Base-by-base conservation (phyloP, 2,888 invertebrate genomes). In the Netelia virgata region DNA sequence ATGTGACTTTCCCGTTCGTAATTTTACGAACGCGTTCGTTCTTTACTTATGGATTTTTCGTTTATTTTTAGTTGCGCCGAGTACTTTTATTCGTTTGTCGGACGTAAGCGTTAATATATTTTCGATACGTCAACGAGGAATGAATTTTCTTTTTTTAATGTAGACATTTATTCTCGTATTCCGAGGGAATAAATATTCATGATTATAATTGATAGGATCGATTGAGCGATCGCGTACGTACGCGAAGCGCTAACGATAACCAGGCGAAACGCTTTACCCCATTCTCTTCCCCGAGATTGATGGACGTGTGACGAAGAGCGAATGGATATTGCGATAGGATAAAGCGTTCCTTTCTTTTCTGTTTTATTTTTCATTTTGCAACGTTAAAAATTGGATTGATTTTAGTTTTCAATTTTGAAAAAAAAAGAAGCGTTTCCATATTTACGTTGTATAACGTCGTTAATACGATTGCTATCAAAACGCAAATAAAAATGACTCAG, bases 401-500 rank as follows among this genome's bases (percentile, higher is more conserved):
- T 64, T 63, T n/a, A n/a, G n/a, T 28, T 55, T 55, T 41, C 1
- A 20, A 47, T 57, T 16, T 5, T 36, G 36, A 36, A 6, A 36
- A 36, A 1, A 6, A 6, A 36, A 36, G 1, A 36, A 36, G 36
- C 8, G 5, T 36, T 47, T 53, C 2, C 18, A 1, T 23, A 14
- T 69, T 69, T 14, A 14, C 20, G 20, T 36, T 11, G 16, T 14
- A 68, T 14, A 14, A 10, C 20, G 53, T 66, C 53, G 68, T 23
- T 50, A 23, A 9, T n/a, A 20, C 23, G 10, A 69, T 69, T 8
- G 20, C 47, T 41, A 11, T 14, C 1, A 36, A 28, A 14, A 9
- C 20, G 23, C n/a, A 20, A 36, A 20, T 10, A 28, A 14, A 10
- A 69, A 28, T 43, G 28, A 10, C 28, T 10, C 86, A 93, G 93